Percentiles rank a stretch among this genome's conserved stretches.
Conservation (phyloP, 2,888 invertebrate species). For the Melolontha melolontha region DNA sequence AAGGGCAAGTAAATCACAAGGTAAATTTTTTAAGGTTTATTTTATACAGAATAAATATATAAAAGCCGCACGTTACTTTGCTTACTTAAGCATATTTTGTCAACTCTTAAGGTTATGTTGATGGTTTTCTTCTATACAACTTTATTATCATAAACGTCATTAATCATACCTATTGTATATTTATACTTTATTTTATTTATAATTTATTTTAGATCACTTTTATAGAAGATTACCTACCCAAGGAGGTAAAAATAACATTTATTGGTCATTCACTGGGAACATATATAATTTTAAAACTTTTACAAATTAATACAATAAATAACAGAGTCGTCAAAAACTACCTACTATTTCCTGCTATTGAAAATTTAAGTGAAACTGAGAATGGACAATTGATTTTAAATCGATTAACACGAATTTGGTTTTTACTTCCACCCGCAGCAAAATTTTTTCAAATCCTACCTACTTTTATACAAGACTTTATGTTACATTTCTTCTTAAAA, state of each 20-base stretch:
- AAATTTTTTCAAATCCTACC: no score
- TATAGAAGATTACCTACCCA: slow-evolving; percentile 77
- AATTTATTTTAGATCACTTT: slow-evolving; percentile 68
- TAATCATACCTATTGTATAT: background rate
- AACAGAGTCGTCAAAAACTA: slow-evolving; percentile 72
- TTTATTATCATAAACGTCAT: background rate
- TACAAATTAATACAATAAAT: slow-evolving; percentile 70
- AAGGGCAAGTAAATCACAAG: slow-evolving; percentile 86
- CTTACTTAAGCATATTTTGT: no score
- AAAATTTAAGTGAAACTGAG: slow-evolving; percentile 78
- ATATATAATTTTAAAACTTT: slow-evolving; percentile 81
- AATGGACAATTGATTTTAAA: no score
- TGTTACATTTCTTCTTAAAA: no score
- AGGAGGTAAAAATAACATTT: slow-evolving; percentile 77
- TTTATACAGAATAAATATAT: background rate
- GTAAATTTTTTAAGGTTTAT: slow-evolving; percentile 62
- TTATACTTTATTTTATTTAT: slow-evolving; percentile 50
- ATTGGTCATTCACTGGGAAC: slow-evolving; percentile 92
- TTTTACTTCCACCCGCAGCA: no score
- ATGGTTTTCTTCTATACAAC: background rate
- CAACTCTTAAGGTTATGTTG: background rate
- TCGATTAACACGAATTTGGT: no score
- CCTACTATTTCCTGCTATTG: slow-evolving; percentile 87
- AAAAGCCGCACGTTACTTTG: no score
- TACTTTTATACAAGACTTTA: no score